phyloP scores from a whole-genome alignment of 1,140 invertebrate genomes.

The Drosophila pachea region DNA sequence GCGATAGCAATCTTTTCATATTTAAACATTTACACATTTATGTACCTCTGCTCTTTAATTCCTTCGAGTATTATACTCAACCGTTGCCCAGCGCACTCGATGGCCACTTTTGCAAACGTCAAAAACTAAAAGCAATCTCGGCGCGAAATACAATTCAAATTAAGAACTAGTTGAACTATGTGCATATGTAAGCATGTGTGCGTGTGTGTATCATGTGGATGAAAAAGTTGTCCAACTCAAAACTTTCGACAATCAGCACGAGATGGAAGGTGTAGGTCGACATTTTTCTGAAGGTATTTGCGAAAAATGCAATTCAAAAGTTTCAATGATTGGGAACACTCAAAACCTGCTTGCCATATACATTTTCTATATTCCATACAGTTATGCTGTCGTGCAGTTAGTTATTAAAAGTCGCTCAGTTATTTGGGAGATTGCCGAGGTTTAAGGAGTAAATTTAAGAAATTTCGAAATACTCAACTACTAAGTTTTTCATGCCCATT shows the following conservation, averaged over 20 bases:
- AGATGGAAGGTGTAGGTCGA: not conserved
- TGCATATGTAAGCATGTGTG: not conserved
- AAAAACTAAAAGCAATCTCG: slow-evolving; percentile 3
- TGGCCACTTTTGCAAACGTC: slow-evolving; percentile 1
- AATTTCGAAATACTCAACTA: too few relatives aligned
- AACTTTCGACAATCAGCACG: not conserved
- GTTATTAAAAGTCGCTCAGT: too few relatives aligned
- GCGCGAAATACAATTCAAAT: not conserved
- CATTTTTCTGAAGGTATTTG: not conserved
- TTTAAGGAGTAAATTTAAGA: too few relatives aligned
- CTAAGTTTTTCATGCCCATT: too few relatives aligned
- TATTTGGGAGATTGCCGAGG: too few relatives aligned
- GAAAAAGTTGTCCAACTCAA: not conserved
- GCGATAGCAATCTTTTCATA: too few relatives aligned
- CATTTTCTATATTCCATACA: too few relatives aligned
- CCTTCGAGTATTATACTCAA: not conserved
- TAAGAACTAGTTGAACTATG: not conserved
- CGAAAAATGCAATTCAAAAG: not conserved
- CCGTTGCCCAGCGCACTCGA: not conserved
- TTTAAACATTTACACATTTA: too few relatives aligned
- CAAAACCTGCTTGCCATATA: too few relatives aligned
- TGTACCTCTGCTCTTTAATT: not conserved
- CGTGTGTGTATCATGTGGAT: not conserved
- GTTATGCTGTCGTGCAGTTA: too few relatives aligned
- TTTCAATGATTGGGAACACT: too few relatives aligned